A percentile compares a stretch with the other conserved stretches of the same genome.
Evolutionary conservation across 2,113 vertebrate species (phyloP).

Genomic region (Mola mola): DNA sequence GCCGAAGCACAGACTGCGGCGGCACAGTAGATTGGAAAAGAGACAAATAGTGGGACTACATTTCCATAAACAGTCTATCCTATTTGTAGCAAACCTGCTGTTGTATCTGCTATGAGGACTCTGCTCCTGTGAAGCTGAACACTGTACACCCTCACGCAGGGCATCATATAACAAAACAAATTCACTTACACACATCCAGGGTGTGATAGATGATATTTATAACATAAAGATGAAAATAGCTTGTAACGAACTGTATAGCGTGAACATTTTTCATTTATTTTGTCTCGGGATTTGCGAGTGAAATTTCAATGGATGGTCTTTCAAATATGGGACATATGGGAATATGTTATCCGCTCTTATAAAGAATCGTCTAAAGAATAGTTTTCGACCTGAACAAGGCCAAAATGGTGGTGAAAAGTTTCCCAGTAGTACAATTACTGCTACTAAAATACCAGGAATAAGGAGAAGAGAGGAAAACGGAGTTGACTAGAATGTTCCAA

Average conservation of each 20-base stretch:
- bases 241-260: background rate
- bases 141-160: background rate
- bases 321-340: slow-evolving; percentile 4
- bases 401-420: slow-evolving; percentile 15
- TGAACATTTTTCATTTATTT: slow-evolving; percentile 7
- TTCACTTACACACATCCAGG: background rate
- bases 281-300: background rate
- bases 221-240: slow-evolving; percentile 9
- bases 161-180: slow-evolving; percentile 4
- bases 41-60: slow-evolving; percentile 16
- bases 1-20: slow-evolving; percentile 3
- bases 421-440: slow-evolving; percentile 49
- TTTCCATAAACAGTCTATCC: slow-evolving; percentile 21
- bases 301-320: slow-evolving; percentile 23
- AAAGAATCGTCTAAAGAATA: background rate
- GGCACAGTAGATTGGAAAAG: background rate
- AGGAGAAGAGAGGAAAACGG: background rate
- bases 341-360: background rate
- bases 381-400: slow-evolving; percentile 1
- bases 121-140: too few species aligned
- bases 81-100: slow-evolving; percentile 8
- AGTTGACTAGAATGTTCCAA: slow-evolving; percentile 17
- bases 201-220: background rate
- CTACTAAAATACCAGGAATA: slow-evolving; percentile 12
- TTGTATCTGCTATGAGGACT: background rate